Conservation (phyloP, 92 coral and sea anemone species). For the Palythoa caribaeorum region DNA sequence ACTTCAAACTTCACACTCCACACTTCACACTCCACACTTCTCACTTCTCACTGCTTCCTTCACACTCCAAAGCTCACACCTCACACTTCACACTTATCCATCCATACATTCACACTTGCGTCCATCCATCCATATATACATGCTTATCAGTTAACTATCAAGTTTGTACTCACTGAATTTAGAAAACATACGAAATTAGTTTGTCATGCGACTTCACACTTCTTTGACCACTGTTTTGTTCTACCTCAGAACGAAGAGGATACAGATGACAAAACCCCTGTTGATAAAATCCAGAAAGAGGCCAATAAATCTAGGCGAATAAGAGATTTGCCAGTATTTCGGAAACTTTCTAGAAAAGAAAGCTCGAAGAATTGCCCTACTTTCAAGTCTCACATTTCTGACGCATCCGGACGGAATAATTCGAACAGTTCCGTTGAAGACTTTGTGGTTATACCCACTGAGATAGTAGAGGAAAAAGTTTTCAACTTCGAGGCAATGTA, state of each 20-base stretch:
- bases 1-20: too few relatives aligned
- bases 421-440: slow-evolving; percentile 50
- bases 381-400: slow-evolving; percentile 4
- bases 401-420: slow-evolving; percentile 8
- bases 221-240: not conserved
- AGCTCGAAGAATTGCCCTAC: slow-evolving; percentile 11
- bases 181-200: not conserved
- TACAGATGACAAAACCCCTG: not conserved
- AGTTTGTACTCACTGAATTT: not conserved
- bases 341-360: slow-evolving; percentile 29
- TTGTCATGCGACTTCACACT: not conserved
- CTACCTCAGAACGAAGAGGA: slow-evolving; percentile 27
- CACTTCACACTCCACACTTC: too few relatives aligned
- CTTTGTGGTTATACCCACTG: slow-evolving; percentile 56
- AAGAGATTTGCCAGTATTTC: slow-evolving; percentile 6
- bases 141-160: not conserved
- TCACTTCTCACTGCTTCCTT: too few relatives aligned
- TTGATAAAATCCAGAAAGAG: slow-evolving; percentile 22
- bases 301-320: slow-evolving; percentile 20
- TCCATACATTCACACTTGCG: not conserved
- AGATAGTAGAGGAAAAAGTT: slow-evolving; percentile 76
- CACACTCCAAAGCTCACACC: too few relatives aligned
- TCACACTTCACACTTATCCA: not conserved
- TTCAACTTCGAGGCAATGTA: slow-evolving; percentile 74
- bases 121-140: not conserved